These are phyloP conservation scores for Cyanocitta stelleri DNA, from an alignment of 2,113 vertebrate species.

Conservation along the genomic window DNA sequence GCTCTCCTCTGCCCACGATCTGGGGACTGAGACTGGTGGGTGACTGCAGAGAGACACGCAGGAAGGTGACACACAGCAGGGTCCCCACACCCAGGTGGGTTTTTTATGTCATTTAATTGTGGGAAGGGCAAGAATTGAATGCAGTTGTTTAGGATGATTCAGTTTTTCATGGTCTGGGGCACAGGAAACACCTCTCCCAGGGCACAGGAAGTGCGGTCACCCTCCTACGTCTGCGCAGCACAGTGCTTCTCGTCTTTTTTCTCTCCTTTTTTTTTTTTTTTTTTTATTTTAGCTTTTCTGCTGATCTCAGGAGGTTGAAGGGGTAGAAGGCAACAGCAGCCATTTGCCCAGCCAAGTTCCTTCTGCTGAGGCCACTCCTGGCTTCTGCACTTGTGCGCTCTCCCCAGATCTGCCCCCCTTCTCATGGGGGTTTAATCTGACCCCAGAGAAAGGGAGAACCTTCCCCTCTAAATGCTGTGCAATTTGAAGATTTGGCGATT, in stretches of 20 bases:
- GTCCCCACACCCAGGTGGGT: fast-evolving
- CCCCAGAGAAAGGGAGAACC: neutral
- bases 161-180: neutral
- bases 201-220: constrained; percentile 56
- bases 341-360: neutral
- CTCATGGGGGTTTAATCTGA: neutral
- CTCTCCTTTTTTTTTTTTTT: fast-evolving
- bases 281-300: neutral
- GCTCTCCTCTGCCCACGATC: neutral
- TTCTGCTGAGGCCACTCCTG: neutral
- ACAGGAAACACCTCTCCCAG: constrained; percentile 51
- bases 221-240: neutral
- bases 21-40: neutral
- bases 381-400: neutral
- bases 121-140: neutral
- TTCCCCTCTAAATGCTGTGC: neutral
- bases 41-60: neutral
- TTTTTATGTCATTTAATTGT: neutral
- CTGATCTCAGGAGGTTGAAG: neutral
- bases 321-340: neutral
- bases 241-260: neutral
- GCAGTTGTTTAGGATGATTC: neutral
- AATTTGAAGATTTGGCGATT: constrained; percentile 48
- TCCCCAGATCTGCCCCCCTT: neutral
- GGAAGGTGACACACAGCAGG: neutral